These are phyloP conservation scores for Drosophila mojavensis DNA, from an alignment of 1,140 invertebrate species.

Conservation along the genomic window DNA sequence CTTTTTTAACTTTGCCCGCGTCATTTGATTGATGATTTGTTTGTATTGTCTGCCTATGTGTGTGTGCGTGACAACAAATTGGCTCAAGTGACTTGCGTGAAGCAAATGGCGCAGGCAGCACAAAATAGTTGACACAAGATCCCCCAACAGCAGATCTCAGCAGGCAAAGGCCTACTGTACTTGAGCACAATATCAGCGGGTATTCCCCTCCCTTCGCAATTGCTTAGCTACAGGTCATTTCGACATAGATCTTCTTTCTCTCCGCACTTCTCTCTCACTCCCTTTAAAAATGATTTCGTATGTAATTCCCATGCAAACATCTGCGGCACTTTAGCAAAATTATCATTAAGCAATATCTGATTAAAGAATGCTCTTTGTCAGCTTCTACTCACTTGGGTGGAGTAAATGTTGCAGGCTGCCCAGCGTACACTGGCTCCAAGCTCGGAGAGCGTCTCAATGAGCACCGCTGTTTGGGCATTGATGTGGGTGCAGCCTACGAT, in stretches of 20 bases:
- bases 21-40: conserved; percentile 79
- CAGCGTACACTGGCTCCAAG: conserved; percentile 96
- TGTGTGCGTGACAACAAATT: conserved; percentile 68
- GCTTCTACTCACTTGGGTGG: conserved; percentile 89
- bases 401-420: conserved; percentile 99
- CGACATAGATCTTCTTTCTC: too few relatives aligned
- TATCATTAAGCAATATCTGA: too few relatives aligned
- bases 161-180: background rate
- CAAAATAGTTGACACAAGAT: conserved; percentile 16
- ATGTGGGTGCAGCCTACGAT: conserved; percentile 99
- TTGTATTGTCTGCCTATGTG: conserved; percentile 42
- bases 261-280: too few relatives aligned
- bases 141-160: background rate
- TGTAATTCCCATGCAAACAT: too few relatives aligned
- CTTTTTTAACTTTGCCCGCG: conserved; percentile 49
- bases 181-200: background rate
- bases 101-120: conserved; percentile 30
- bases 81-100: conserved; percentile 53
- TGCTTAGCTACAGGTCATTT: background rate
- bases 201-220: too few relatives aligned
- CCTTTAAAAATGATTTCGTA: too few relatives aligned
- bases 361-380: background rate
- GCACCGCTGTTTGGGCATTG: conserved; percentile 98
- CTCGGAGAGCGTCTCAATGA: conserved; percentile 96
- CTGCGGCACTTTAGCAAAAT: too few relatives aligned